Base-by-base conservation (phyloP, 2,888 invertebrate species). In the Osedax frankpressi region DNA sequence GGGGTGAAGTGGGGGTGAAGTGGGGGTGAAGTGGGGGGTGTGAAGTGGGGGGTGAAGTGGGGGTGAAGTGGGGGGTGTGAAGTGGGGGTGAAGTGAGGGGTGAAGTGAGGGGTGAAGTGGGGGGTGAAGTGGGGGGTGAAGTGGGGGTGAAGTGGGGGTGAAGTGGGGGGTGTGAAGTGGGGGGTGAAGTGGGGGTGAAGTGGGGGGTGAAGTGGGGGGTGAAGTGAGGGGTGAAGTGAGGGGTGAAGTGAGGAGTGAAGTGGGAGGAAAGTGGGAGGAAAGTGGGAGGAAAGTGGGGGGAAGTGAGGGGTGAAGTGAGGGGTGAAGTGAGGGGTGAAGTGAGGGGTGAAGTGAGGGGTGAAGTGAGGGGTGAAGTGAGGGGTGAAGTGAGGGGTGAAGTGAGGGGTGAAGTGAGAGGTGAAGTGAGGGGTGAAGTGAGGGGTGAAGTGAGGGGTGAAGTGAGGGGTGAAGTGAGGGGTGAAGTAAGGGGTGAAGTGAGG, bases 381-480 rank as follows among this genome's bases (percentile, higher is more conserved):
- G 44, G 44, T 44, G 19, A 19, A 19, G 44, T 90, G 81, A 96
- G 94, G 80, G 94, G 92, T 92, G 86, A 30, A 19, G 44, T 6
- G 44, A 6, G 44, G 44, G 44, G 44, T 6, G 44, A 19, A 11
- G 19, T 6, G 44, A 19, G 44, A 11, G 44, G 44, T 6, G 44
- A 11, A 44, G 44, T 44, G 19, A 19, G 44, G 44, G 44, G 6
- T 11, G 44, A 19, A 19, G 19, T 11, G 44, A 44, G 44, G 44
- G 44, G 44, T 44, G 19, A n/a, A n/a, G n/a, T n/a, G n/a, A n/a
- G n/a, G n/a, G n/a, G n/a, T n/a, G n/a, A n/a, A n/a, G n/a, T n/a
- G n/a, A n/a, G 44, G 44, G 44, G 19, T 11, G 44, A 11, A 44
- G 44, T 6, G 44, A 19, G 6, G 44, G 44, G 44, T 6, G 19